These are phyloP conservation scores for Drosophila stalkeri DNA, from an alignment of 2,888 invertebrate genomes.

Conservation along the genomic window DNA sequence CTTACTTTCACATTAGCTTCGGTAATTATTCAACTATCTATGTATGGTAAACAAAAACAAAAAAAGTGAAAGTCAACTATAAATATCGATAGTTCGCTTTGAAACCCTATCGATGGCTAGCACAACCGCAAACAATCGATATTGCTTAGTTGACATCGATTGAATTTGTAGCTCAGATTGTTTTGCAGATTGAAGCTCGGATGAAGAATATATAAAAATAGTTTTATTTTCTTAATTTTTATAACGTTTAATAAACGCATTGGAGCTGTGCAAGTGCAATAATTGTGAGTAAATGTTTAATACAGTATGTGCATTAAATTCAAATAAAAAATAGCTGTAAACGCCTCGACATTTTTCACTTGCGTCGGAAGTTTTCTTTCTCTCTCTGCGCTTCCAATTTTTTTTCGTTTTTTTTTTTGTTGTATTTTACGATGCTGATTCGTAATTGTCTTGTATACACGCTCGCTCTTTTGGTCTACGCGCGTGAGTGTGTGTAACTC, in stretches of 20 bases:
- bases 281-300: constrained; percentile 69
- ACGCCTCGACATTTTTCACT: constrained; percentile 65
- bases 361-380: constrained; percentile 64
- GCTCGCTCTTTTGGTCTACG: constrained; percentile 49
- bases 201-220: constrained; percentile 65
- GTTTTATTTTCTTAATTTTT: constrained; percentile 56
- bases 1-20: not conserved
- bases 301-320: constrained; percentile 32
- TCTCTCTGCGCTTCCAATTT: constrained; percentile 47
- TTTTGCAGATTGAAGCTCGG: constrained; percentile 71
- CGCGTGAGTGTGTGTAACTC: constrained; percentile 31
- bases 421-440: constrained; percentile 77
- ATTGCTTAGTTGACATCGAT: constrained; percentile 48
- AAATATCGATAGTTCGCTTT: constrained; percentile 26
- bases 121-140: constrained; percentile 19
- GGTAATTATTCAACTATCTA: not conserved
- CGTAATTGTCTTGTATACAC: constrained; percentile 79
- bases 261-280: constrained; percentile 74
- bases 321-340: constrained; percentile 27
- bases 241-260: constrained; percentile 64
- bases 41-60: not conserved
- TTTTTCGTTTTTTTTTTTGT: constrained; percentile 58
- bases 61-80: constrained; percentile 5
- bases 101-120: constrained; percentile 18
- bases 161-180: constrained; percentile 56